phyloP scores from a whole-genome alignment of 2,888 invertebrate genomes.

The Poecilobothrus nobilitatus region DNA sequence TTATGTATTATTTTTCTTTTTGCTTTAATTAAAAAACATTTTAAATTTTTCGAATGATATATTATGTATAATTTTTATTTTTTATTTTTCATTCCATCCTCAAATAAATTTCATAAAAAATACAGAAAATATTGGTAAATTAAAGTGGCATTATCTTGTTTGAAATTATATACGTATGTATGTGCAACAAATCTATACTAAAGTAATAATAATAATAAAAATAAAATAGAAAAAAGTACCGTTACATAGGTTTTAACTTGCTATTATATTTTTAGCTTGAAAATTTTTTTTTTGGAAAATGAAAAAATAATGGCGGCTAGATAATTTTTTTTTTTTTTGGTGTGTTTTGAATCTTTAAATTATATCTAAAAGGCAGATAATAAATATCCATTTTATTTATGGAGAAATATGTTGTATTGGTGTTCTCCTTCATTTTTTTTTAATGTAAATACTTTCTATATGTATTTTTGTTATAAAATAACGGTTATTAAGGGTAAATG shows the following conservation, averaged over 20 bases:
- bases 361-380: background rate
- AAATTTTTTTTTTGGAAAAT: background rate
- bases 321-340: background rate
- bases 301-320: background rate
- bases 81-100: no score
- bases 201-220: background rate
- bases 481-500: no score
- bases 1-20: no score
- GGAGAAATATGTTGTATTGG: background rate
- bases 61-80: no score
- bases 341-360: background rate
- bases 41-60: no score
- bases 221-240: background rate
- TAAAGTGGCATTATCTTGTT: background rate
- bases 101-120: background rate
- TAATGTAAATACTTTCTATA: no score
- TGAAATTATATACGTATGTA: background rate
- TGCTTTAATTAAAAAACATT: no score
- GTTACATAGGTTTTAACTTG: no score
- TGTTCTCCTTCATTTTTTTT: no score
- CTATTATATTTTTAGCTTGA: background rate
- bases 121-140: background rate
- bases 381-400: constrained; percentile 1
- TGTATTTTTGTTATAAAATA: no score
- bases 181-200: background rate